These are phyloP conservation scores for Thripadectes ignobilis DNA, from an alignment of 2,797 vertebrate genomes.

Conservation along the genomic window DNA sequence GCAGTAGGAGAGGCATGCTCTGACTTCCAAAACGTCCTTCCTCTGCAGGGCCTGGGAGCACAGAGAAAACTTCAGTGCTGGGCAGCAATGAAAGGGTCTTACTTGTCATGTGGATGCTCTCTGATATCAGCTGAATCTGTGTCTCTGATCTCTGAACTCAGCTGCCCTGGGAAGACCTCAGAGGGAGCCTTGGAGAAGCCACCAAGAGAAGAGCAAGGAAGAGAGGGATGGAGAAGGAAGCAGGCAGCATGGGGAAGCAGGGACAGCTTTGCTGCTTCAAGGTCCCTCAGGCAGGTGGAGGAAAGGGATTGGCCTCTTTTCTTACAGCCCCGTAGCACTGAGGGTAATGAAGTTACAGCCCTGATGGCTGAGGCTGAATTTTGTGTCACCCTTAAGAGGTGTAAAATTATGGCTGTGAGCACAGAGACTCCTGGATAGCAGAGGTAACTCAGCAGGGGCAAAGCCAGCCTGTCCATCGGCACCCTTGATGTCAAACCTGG, in stretches of 20 bases:
- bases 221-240: neutral
- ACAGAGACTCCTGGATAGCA: neutral
- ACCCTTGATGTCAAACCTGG: neutral
- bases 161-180: neutral
- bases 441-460: neutral
- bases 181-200: no score
- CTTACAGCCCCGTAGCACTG: neutral
- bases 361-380: neutral
- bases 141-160: neutral
- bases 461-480: neutral
- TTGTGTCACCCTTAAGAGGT: neutral
- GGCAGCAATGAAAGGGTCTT: neutral
- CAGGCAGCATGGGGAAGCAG: neutral
- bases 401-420: neutral
- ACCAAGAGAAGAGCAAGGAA: neutral
- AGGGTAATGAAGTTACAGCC: neutral
- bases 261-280: neutral
- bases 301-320: neutral
- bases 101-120: neutral
- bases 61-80: neutral
- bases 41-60: neutral
- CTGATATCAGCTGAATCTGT: neutral
- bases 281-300: neutral
- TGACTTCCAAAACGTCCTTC: neutral
- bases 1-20: rapidly evolving